phyloP scores from a whole-genome alignment of 1,140 invertebrate species.

The Anoplolepis gracilipes region DNA sequence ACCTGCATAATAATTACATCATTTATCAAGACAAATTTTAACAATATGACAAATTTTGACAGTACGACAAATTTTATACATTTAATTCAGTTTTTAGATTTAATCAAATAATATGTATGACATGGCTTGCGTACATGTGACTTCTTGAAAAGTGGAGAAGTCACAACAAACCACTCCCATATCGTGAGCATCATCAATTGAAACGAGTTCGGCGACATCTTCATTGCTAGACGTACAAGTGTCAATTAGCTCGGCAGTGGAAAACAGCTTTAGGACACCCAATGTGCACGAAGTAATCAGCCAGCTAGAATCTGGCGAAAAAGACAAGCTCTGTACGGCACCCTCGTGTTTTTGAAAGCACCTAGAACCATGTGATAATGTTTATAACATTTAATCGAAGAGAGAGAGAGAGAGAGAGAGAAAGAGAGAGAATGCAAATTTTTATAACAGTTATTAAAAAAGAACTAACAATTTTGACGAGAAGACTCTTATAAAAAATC shows the following conservation, averaged over 20 bases:
- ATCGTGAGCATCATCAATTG: conserved; percentile 90
- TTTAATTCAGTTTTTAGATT: not conserved
- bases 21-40: not conserved
- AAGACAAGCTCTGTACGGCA: conserved; percentile 88
- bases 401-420: too few relatives aligned
- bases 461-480: not conserved
- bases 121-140: conserved; percentile 75
- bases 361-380: conserved; percentile 78
- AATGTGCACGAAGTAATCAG: conserved; percentile 89
- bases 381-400: not conserved
- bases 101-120: not conserved
- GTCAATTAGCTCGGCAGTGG: conserved; percentile 83
- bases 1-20: conserved; percentile 75
- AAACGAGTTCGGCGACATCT: conserved; percentile 77
- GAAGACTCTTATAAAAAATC: not conserved
- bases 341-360: conserved; percentile 90
- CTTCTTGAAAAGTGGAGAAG: conserved; percentile 84
- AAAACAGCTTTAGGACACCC: conserved; percentile 90
- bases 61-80: not conserved
- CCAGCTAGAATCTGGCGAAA: conserved; percentile 89
- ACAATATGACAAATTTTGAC: not conserved
- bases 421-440: not conserved
- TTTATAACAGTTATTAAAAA: too few relatives aligned
- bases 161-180: conserved; percentile 90
- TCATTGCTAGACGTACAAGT: conserved; percentile 83